Evolutionary conservation across 2,888 invertebrate genomes (phyloP).

Genomic region (Ormyrus labotus): DNA sequence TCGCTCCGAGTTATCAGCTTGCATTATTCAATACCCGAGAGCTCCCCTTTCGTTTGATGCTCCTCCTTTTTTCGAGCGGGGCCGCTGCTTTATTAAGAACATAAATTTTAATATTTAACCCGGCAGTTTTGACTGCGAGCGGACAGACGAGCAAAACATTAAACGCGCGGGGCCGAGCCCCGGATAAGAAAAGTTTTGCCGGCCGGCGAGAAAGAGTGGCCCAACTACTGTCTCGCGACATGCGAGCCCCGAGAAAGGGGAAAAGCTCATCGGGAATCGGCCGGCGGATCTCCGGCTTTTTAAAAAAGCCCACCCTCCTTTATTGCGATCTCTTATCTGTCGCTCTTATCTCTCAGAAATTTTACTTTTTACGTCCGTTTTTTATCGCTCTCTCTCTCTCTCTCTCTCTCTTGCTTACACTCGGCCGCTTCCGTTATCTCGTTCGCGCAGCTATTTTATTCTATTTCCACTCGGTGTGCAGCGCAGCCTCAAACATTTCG

Average conservation of each 20-base stretch:
- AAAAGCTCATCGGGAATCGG: neutral
- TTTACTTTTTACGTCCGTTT: neutral
- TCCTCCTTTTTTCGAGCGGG: too few relatives aligned
- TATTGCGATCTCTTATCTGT: slow-evolving; percentile 39
- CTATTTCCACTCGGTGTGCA: slow-evolving; percentile 9
- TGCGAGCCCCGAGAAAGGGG: neutral
- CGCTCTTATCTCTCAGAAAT: slow-evolving; percentile 20
- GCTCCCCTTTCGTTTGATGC: too few relatives aligned
- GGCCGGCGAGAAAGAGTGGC: too few relatives aligned
- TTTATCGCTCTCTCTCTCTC: neutral
- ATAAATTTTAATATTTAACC: too few relatives aligned
- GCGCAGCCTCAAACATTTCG: slow-evolving; percentile 34
- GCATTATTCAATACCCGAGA: too few relatives aligned
- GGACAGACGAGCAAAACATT: neutral
- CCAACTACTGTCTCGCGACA: neutral
- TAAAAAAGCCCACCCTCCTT: slow-evolving; percentile 17
- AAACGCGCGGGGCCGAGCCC: neutral
- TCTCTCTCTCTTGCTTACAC: slow-evolving; percentile 7
- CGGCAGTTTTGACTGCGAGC: neutral
- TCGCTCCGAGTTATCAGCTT: too few relatives aligned
- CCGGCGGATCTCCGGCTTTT: neutral
- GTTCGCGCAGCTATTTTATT: slow-evolving; percentile 38
- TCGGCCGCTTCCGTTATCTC: slow-evolving; percentile 42
- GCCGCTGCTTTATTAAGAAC: too few relatives aligned
- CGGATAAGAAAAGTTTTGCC: too few relatives aligned